Conservation (phyloP, 2,888 invertebrate species). For the Aphodius granarius region DNA sequence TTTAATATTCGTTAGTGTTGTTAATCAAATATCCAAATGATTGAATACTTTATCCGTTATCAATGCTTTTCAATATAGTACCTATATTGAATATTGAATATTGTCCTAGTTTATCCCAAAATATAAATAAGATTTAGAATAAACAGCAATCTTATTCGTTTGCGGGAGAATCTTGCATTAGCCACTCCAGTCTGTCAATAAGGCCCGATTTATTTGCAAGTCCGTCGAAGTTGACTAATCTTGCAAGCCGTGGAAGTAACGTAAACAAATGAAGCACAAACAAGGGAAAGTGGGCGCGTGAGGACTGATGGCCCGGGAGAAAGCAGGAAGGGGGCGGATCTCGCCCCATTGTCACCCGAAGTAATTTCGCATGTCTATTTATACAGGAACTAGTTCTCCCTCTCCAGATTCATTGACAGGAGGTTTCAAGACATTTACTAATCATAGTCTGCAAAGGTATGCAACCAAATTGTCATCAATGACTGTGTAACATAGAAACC, state of each 20-base stretch:
- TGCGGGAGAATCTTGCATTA: not conserved
- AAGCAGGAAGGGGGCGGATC: not conserved
- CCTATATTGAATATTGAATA: not conserved
- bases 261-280: slow-evolving; percentile 6
- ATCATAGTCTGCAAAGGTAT: too few species aligned
- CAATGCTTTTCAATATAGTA: too few species aligned
- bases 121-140: not conserved
- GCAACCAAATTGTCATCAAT: too few species aligned
- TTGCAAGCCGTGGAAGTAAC: not conserved
- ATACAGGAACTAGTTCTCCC: not conserved
- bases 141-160: not conserved
- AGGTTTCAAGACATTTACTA: not conserved
- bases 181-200: not conserved
- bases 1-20: too few species aligned
- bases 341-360: not conserved
- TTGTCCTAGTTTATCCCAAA: not conserved
- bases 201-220: not conserved
- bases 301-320: not conserved
- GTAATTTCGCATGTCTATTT: not conserved
- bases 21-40: too few species aligned
- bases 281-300: slow-evolving; percentile 1
- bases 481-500: too few species aligned
- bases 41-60: too few species aligned
- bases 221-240: not conserved
- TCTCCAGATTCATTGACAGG: not conserved